Base-by-base conservation (phyloP, 2,797 vertebrate genomes). In the Scyliorhinus canicula region DNA sequence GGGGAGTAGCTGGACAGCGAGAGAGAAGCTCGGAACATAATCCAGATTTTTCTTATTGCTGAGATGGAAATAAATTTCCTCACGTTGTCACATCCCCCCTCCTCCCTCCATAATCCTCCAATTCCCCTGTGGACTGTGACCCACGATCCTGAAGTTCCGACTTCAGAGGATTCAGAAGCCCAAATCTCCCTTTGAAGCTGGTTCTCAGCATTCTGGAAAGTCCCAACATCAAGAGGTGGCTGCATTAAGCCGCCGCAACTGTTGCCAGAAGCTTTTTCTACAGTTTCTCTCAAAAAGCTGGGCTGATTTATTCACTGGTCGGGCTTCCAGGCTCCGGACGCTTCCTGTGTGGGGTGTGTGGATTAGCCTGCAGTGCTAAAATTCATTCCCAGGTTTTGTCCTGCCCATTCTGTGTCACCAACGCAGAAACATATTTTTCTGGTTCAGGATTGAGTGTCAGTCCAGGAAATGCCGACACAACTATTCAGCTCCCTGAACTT, bases 221-320 rank as follows among this genome's bases (percentile, higher is more conserved):
- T 91, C 60, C 21, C 60, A 44, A 44, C 60, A 24, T 24, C 35
- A 57, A 9, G n/a, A 44, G 12, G 24, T 4, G 21, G 2, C 21
- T 2, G 44, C 19, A 8, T 63, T 40, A 65, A 65, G 40, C n/a
- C 26, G 19, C 24, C 19, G 57, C n/a, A 44, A 0, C 86, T 21
- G 14, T 55, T 90, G 35, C 14, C 35, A 40, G 16, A 88, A 6
- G 55, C 16, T n/a, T 90, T 60, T 0, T 14, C 21, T n/a, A 5
- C 8, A 31, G 24, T 28, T 50, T 50, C 79, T 11, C 24, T 26
- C 19, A 19, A 84, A 11, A 55, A 12, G 12, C 52, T 1, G 4
- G 2, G 31, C 12, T 24, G 0, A 26, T 1, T 1, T n/a, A n/a
- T 63, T n/a, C 5, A 63, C n/a, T 40, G 2, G 5, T 0, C 35